Evolutionary conservation across 2,888 invertebrate species (phyloP).

Genomic region (Hemithea aestivaria): DNA sequence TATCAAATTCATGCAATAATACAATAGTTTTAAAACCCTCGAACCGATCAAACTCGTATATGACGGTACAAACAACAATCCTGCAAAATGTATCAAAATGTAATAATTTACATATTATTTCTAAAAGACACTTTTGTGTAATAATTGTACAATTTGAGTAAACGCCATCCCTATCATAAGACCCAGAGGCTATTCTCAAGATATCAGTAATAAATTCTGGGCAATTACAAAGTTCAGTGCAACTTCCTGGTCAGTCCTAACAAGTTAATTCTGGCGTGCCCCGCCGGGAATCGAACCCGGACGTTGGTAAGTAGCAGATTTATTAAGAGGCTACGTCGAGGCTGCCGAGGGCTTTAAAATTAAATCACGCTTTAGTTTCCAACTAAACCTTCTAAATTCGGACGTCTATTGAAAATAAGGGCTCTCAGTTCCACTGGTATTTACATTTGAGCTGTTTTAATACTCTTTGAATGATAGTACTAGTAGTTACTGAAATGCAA

Average conservation of each 20-base stretch:
- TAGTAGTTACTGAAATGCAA: too few species aligned
- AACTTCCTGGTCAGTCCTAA: slow-evolving; percentile 64
- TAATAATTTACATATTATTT: too few species aligned
- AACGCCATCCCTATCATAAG: too few species aligned
- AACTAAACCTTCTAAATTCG: slow-evolving; percentile 58
- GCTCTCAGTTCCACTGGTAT: slow-evolving; percentile 26
- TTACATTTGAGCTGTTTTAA: slow-evolving; percentile 28
- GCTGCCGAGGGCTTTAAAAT: slow-evolving; percentile 58
- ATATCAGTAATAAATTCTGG: slow-evolving; percentile 48
- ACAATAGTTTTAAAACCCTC: too few species aligned
- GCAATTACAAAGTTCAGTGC: slow-evolving; percentile 47
- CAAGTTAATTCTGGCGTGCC: slow-evolving; percentile 57
- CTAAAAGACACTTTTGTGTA: too few species aligned
- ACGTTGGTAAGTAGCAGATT: slow-evolving; percentile 66
- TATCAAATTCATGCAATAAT: too few species aligned
- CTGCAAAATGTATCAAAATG: too few species aligned
- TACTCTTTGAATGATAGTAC: too few species aligned
- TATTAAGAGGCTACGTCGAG: slow-evolving; percentile 71
- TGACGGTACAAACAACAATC: too few species aligned
- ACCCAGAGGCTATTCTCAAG: slow-evolving; percentile 27
- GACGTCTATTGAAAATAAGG: slow-evolving; percentile 51
- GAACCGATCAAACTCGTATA: too few species aligned
- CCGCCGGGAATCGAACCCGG: slow-evolving; percentile 70
- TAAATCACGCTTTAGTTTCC: slow-evolving; percentile 66
- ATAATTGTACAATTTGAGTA: too few species aligned